Evolutionary conservation across 2,113 vertebrate genomes (phyloP).

Genomic region (Chrysemys picta): DNA sequence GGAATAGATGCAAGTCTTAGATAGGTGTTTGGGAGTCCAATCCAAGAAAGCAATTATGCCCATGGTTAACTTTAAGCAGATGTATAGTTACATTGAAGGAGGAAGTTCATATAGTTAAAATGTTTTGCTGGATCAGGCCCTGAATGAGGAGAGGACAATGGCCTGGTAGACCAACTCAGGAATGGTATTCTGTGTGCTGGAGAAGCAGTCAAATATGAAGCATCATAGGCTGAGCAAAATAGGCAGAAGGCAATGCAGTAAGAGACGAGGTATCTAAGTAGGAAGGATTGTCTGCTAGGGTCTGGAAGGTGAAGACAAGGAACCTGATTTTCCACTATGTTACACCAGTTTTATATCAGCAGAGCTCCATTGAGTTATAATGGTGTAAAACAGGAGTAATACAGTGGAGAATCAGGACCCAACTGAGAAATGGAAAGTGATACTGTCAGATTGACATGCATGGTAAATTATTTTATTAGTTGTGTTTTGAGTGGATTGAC

Average conservation of each 20-base stretch:
- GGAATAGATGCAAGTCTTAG: no score
- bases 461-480: not conserved
- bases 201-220: not conserved
- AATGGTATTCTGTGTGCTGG: no score
- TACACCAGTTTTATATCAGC: not conserved
- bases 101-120: rapidly evolving
- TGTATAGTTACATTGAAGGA: not conserved
- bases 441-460: not conserved
- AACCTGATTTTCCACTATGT: rapidly evolving
- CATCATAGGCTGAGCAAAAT: no score
- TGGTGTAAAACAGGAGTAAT: not conserved
- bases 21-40: not conserved
- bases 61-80: not conserved
- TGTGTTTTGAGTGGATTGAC: not conserved
- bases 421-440: not conserved
- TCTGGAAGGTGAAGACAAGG: rapidly evolving
- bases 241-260: rapidly evolving
- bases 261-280: not conserved
- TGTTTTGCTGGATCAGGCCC: not conserved
- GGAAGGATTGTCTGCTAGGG: not conserved
- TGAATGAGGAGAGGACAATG: not conserved
- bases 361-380: not conserved
- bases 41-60: not conserved
- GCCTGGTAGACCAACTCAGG: no score
- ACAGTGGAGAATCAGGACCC: not conserved